Percentiles rank a stretch among this genome's conserved stretches.
Evolutionary conservation across 2,113 vertebrate genomes (phyloP).

Genomic region (Rhinopomastus cyanomelas): DNA sequence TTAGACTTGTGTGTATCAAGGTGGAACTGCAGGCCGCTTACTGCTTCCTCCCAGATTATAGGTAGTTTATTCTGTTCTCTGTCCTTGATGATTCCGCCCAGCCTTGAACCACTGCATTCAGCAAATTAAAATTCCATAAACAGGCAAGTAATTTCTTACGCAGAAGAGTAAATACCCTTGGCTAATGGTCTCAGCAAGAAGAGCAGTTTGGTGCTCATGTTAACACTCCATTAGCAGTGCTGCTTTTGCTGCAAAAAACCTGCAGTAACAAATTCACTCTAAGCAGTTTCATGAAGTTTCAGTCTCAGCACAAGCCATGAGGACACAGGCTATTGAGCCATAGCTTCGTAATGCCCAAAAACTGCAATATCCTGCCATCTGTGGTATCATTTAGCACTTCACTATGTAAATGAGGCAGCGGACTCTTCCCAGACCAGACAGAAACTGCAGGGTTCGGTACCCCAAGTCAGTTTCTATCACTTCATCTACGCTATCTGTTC

Average conservation of each 20-base stretch:
- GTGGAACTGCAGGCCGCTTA: too few relatives aligned
- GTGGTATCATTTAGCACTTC: background rate
- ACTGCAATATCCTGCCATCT: background rate
- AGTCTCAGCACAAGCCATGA: background rate
- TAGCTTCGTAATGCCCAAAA: background rate
- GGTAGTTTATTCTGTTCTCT: too few relatives aligned
- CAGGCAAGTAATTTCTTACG: background rate
- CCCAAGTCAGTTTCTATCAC: background rate
- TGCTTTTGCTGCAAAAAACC: background rate
- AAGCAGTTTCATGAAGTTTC: background rate
- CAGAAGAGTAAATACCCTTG: background rate
- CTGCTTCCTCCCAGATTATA: too few relatives aligned
- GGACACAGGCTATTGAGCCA: background rate
- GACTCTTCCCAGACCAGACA: background rate
- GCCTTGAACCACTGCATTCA: background rate
- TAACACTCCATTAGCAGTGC: background rate
- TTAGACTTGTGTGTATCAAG: too few relatives aligned
- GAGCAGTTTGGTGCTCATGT: background rate
- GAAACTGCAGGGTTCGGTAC: background rate
- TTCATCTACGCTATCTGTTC: background rate
- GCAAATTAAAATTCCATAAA: fast-evolving
- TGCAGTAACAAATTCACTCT: background rate
- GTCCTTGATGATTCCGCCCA: background rate
- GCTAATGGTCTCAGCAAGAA: background rate
- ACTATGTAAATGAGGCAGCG: background rate